These are phyloP conservation scores for Matsumurasca onukii DNA, from an alignment of 1,140 invertebrate genomes.

Conservation along the genomic window DNA sequence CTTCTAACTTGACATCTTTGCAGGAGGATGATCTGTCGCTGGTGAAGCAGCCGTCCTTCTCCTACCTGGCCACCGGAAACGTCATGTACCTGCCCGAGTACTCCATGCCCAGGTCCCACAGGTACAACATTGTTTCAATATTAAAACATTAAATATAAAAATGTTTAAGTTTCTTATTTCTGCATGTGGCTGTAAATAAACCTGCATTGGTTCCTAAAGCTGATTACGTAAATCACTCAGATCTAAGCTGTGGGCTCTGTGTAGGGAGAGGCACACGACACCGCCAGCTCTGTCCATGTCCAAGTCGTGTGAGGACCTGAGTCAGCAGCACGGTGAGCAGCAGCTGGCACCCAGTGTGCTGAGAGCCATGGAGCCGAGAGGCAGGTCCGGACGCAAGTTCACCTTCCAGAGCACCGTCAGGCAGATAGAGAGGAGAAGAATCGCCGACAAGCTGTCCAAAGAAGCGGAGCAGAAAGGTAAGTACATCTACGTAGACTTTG, in stretches of 20 bases:
- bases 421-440: conserved; percentile 68
- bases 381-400: conserved; percentile 56
- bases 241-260: too few relatives aligned
- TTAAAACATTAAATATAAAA: too few relatives aligned
- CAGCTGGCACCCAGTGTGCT: conserved; percentile 3
- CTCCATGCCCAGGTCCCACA: conserved; percentile 35
- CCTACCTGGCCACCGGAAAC: conserved; percentile 56
- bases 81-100: conserved; percentile 79
- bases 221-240: too few relatives aligned
- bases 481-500: background rate
- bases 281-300: conserved; percentile 33
- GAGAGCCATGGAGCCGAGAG: conserved; percentile 17
- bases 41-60: conserved; percentile 53
- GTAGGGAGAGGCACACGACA: conserved; percentile 17
- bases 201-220: too few relatives aligned
- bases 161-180: too few relatives aligned
- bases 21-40: conserved; percentile 43
- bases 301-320: conserved; percentile 43
- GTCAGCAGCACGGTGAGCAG: conserved; percentile 31
- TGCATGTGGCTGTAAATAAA: too few relatives aligned
- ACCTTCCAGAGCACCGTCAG: conserved; percentile 80
- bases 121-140: too few relatives aligned
- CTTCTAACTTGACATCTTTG: too few relatives aligned
- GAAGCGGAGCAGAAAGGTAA: conserved; percentile 67
- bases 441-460: conserved; percentile 71